Evolutionary conservation across 2,113 vertebrate genomes (phyloP), one percentile per base, ranked within the genome.

Genomic region (Notiomystis cincta): DNA sequence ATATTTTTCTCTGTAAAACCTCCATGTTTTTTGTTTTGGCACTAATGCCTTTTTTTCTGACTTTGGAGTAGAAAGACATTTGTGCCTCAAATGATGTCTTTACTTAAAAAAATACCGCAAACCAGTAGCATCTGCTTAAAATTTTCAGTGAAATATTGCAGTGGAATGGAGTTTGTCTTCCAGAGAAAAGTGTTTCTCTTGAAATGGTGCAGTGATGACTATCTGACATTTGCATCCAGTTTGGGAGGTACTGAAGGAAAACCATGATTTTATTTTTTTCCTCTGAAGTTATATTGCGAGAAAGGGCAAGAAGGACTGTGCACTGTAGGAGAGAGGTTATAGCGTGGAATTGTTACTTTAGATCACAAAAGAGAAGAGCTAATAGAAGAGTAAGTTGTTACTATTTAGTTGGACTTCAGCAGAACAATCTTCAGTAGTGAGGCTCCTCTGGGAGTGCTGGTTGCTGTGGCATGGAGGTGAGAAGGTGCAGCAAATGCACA

Each of bases 401-500:
- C 7, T 53, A 6, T 82, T 82, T 17, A 50, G 44, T 31, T 60
- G 22, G 48, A 18, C 61, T 81, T 77, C 42, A 69, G 3, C 42
- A 48, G 50, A 64, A 25, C 19, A 31, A 21, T 30, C 45, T 69
- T 6, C 20, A 38, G 37, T 28, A 56, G 22, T 10, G 53, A 62
- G 54, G 42, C 50, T 86, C 66, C 44, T 19, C 23, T 25, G 16
- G 15, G 44, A 15, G 69, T 10, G 28, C 57, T 70, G 3, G 0
- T 38, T 54, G 38, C 35, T 90, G 1, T 64, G 58, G 30, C 50
- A 2, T 7, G 35, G 61, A 70, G 56, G 12, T 75, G 62, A 72
- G 61, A 58, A 45, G 51, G 12, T 13, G 11, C 1, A 76, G 48
- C 10, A 24, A 25, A 64, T 27, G 22, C 0, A 0, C 17, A 11